Percentiles rank a stretch among this genome's conserved stretches.
Conservation (phyloP, 37 sponge, comb jelly and placozoan species). For the Mnemiopsis leidyi region DNA sequence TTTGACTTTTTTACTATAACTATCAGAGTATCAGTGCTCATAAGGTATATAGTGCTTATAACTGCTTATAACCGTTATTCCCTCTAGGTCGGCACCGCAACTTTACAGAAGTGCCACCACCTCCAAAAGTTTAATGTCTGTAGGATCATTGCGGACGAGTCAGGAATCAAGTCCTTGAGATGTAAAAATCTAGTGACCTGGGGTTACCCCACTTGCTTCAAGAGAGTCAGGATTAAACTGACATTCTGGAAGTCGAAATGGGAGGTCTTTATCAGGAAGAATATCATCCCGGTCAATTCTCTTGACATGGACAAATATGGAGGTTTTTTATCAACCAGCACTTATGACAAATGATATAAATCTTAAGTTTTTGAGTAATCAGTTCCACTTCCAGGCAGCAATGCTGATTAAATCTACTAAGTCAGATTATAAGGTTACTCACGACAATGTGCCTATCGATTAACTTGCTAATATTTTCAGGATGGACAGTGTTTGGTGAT, state of each 20-base stretch:
- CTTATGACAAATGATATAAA: too few relatives aligned
- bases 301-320: conserved; percentile 8
- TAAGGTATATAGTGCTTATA: too few relatives aligned
- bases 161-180: background rate
- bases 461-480: too few relatives aligned
- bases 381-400: too few relatives aligned
- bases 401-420: too few relatives aligned
- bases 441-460: too few relatives aligned
- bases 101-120: conserved; percentile 5
- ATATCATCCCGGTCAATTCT: background rate
- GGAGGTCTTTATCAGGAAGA: conserved; percentile 8
- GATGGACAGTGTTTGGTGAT: conserved; percentile 6
- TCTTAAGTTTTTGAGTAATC: too few relatives aligned
- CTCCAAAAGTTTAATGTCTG: background rate
- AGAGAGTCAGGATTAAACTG: background rate
- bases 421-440: too few relatives aligned
- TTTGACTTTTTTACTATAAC: too few relatives aligned
- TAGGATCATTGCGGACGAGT: background rate
- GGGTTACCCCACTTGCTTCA: conserved; percentile 30
- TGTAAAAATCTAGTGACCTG: background rate
- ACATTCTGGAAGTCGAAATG: conserved; percentile 26
- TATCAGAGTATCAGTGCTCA: too few relatives aligned
- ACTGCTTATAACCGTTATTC: too few relatives aligned
- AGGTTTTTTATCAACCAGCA: too few relatives aligned
- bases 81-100: background rate